Percentiles rank a stretch among this genome's conserved stretches.
Conservation (phyloP, 2,888 invertebrate genomes). For the Lithosia quadra region DNA sequence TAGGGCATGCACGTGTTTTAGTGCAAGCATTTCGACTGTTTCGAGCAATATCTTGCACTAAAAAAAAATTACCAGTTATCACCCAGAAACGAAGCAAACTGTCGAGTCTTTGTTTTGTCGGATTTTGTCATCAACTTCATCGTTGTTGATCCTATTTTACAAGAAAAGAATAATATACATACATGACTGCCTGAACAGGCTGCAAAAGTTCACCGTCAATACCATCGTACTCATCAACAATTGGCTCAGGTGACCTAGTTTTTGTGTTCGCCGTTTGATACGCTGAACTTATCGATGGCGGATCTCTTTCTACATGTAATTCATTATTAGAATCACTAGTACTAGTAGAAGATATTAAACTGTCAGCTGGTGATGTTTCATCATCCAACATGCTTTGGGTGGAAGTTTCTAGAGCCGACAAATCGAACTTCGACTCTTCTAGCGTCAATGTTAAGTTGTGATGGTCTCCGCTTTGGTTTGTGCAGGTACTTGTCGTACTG, state of each 20-base stretch:
- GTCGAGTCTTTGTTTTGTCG: too few species aligned
- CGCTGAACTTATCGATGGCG: slow-evolving; percentile 76
- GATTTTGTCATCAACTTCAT: too few species aligned
- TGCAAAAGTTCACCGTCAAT: slow-evolving; percentile 73
- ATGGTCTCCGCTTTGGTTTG: slow-evolving; percentile 80
- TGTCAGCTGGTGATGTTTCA: slow-evolving; percentile 94
- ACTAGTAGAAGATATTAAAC: slow-evolving; percentile 89
- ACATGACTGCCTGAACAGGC: slow-evolving; percentile 73
- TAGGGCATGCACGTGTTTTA: background rate
- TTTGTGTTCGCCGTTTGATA: slow-evolving; percentile 85
- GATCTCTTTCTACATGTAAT: slow-evolving; percentile 78
- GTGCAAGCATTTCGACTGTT: background rate
- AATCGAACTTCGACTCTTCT: slow-evolving; percentile 92
- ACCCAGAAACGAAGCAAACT: too few species aligned
- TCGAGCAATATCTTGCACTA: too few species aligned
- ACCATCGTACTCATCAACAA: slow-evolving; percentile 63
- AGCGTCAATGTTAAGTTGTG: slow-evolving; percentile 88
- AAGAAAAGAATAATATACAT: slow-evolving; percentile 42
- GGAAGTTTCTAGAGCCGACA: slow-evolving; percentile 90
- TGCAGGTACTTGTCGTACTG: slow-evolving; percentile 83
- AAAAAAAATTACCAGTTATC: too few species aligned
- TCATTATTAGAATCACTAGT: slow-evolving; percentile 88
- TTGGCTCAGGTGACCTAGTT: slow-evolving; percentile 81
- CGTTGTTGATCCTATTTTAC: too few species aligned
- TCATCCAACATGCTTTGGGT: slow-evolving; percentile 91